These are phyloP conservation scores for Oscheius sp. DNA, from an alignment of 2,888 invertebrate species.

Conservation along the genomic window DNA sequence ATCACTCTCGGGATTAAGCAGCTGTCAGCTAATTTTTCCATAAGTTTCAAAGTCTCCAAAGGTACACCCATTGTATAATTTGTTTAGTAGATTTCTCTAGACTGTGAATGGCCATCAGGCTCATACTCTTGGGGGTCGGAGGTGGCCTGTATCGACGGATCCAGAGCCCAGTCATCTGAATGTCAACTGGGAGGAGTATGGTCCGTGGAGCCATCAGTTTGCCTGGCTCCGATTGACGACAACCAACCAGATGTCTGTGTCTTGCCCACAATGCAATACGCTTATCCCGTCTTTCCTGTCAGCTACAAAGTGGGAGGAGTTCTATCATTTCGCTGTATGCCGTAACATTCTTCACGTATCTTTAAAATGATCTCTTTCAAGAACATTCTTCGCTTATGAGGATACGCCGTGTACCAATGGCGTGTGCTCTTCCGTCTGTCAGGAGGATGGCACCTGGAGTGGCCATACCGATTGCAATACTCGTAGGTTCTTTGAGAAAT, in stretches of 20 bases:
- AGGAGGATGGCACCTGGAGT: neutral
- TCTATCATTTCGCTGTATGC: neutral
- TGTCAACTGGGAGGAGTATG: conserved; percentile 23
- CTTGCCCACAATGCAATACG: neutral
- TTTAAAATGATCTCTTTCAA: no score
- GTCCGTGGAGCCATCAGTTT: conserved; percentile 3
- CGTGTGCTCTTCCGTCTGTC: neutral
- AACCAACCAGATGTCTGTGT: neutral
- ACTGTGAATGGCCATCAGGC: conserved; percentile 17
- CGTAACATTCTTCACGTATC: no score
- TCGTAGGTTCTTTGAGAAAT: neutral
- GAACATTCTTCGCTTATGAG: neutral
- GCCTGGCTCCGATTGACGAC: neutral
- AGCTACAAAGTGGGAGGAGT: neutral
- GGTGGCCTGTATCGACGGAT: conserved; percentile 5
- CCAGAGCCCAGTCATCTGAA: neutral
- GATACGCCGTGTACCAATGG: neutral
- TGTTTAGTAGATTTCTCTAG: neutral
- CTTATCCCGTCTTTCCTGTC: conserved; percentile 6
- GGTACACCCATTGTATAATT: neutral
- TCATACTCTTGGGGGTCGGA: conserved; percentile 10
- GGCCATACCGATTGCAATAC: neutral
- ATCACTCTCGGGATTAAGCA: conserved; percentile 12
- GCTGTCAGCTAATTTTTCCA: conserved; percentile 8
- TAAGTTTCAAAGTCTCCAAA: conserved; percentile 25